A percentile compares a stretch with the other conserved stretches of the same genome.
Conservation (phyloP, 2,888 invertebrate genomes). For the Drosophila mayaguana region DNA sequence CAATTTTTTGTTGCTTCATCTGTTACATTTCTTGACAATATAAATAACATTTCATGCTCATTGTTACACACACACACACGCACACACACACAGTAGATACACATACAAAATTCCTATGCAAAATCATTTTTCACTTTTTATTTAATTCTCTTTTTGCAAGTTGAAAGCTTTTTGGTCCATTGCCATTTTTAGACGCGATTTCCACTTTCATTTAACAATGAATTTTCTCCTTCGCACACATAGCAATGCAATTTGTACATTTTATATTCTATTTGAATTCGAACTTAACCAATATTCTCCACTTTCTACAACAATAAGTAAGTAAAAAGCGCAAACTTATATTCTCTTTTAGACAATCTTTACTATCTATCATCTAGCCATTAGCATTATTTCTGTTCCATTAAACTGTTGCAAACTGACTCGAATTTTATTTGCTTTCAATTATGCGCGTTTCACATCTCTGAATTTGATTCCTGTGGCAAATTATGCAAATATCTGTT, state of each 20-base stretch:
- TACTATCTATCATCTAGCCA: background rate
- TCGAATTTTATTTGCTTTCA: conserved; percentile 46
- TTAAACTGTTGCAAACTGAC: conserved; percentile 51
- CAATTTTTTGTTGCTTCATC: conserved; percentile 18
- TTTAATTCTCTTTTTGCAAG: conserved; percentile 33
- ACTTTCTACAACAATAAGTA: conserved; percentile 25
- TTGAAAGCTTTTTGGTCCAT: conserved; percentile 48
- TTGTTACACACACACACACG: conserved; percentile 36
- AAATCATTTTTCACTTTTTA: conserved; percentile 67
- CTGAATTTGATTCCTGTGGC: conserved; percentile 23
- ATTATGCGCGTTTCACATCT: conserved; percentile 29
- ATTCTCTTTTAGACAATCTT: background rate
- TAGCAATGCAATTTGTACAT: conserved; percentile 61
- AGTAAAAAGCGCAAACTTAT: conserved; percentile 19
- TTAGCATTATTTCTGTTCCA: conserved; percentile 21
- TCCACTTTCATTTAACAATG: conserved; percentile 54
- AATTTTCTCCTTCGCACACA: conserved; percentile 46
- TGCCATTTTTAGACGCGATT: conserved; percentile 53
- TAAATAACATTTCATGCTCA: conserved; percentile 64
- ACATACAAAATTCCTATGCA: conserved; percentile 41
- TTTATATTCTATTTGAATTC: conserved; percentile 43
- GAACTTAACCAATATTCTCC: conserved; percentile 23
- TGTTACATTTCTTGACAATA: conserved; percentile 33
- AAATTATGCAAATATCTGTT: conserved; percentile 48
- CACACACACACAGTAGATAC: conserved; percentile 35